Base-by-base conservation (phyloP, 2,888 invertebrate species). In the Eupithecia pulchellata region DNA sequence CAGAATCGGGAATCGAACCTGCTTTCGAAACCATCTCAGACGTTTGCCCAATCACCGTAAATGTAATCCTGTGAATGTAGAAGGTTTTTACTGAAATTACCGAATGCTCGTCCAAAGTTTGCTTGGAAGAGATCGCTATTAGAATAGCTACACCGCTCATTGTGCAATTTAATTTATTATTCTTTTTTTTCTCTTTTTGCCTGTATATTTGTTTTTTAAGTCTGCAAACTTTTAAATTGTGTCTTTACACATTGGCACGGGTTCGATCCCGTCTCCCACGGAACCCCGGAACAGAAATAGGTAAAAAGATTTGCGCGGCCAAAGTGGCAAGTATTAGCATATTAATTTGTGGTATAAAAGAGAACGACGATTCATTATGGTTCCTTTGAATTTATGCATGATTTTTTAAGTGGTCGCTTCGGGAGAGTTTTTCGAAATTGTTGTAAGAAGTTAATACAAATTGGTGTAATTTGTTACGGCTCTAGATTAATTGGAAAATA, bases 271-370 rank as follows among this genome's bases (percentile, higher is more conserved):
- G 34, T 20, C 20, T 32, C 30, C 34, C 34, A 25, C 20, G 34
- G 61, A 61, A 61, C 61, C 61, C 61, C 5, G 36, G 61, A 25
- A 52, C 52, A 13, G 57, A 36, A 61, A 86, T 87, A 88, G 88
- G 82, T 87, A 81, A 83, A 82, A 84, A 86, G 85, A 85, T 87
- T 86, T 84, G 83, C 85, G 84, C 80, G 77, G 79, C 79, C 82
- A 81, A 82, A 84, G 86, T 82, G 83, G 86, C 85, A 72, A 81
- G 83, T 84, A 89, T 88, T 89, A 86, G 88, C 89, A 89, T 89
- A 85, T 89, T 89, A 88, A 89, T 88, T 64, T 88, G 86, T 83
- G 78, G 75, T 70, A 73, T 74, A 72, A 78, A 80, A 81, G 80
- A 80, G 79, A 79, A 78, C 78, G 78, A 75, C 80, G 77, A 84